Conservation (phyloP, 2,888 invertebrate species). For the Palloptera scutellata region DNA sequence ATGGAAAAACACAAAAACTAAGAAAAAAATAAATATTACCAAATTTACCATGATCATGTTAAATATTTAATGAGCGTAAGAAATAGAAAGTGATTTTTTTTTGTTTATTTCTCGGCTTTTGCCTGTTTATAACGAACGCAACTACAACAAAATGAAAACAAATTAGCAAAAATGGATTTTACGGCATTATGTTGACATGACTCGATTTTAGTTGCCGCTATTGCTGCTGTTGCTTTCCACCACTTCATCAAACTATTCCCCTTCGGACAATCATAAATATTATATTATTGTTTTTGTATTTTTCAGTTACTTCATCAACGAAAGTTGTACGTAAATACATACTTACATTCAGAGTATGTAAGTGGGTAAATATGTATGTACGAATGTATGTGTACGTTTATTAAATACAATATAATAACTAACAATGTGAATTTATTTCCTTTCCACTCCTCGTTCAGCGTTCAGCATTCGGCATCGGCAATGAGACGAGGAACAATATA, state of each 20-base stretch:
- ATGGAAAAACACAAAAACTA: neutral
- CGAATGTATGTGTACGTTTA: neutral
- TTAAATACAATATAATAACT: slow-evolving; percentile 6
- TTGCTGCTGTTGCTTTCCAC: neutral
- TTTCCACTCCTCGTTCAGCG: too few relatives aligned
- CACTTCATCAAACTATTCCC: neutral
- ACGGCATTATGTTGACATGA: slow-evolving; percentile 20
- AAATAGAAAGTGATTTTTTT: slow-evolving; percentile 19
- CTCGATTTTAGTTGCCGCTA: neutral
- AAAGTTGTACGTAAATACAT: neutral
- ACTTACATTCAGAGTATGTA: too few relatives aligned
- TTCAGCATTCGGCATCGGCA: too few relatives aligned
- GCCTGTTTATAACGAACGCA: neutral
- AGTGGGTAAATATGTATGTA: too few relatives aligned
- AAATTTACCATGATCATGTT: slow-evolving; percentile 15
- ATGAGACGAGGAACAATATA: too few relatives aligned
- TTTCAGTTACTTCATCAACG: slow-evolving; percentile 15
- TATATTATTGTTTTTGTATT: too few relatives aligned
- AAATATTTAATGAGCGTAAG: slow-evolving; percentile 11
- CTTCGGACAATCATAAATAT: too few relatives aligned
- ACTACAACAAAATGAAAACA: slow-evolving; percentile 22
- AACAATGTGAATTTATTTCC: slow-evolving; percentile 4
- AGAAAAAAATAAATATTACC: slow-evolving; percentile 1
- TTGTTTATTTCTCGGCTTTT: neutral
- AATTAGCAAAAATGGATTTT: slow-evolving; percentile 23